These are phyloP conservation scores for Paramormyrops hopkinsi DNA, from an alignment of 2,797 vertebrate genomes.

Conservation along the genomic window DNA sequence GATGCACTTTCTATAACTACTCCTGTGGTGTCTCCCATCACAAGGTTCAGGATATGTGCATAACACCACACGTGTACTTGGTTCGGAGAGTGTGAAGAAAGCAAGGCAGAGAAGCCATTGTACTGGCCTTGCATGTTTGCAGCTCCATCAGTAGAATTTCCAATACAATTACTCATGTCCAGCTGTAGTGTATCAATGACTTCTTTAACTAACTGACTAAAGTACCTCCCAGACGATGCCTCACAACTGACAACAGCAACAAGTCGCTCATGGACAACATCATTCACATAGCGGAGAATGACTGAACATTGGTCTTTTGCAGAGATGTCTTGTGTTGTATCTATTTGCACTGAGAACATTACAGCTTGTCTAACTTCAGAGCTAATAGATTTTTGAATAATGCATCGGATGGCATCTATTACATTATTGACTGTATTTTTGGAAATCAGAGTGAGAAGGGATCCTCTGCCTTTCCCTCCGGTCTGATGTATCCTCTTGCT, in stretches of 20 bases:
- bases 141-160: background rate
- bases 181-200: background rate
- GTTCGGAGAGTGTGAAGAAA: background rate
- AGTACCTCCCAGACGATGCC: constrained; percentile 4
- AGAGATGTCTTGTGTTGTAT: constrained; percentile 25
- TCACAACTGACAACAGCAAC: constrained; percentile 17
- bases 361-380: constrained; percentile 21
- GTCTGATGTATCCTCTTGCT: constrained; percentile 19
- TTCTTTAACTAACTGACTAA: constrained; percentile 17
- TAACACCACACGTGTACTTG: constrained; percentile 24
- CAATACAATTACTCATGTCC: background rate
- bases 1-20: constrained; percentile 20
- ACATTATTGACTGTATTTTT: constrained; percentile 21
- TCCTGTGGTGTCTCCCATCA: constrained; percentile 12
- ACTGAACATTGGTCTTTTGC: constrained; percentile 19
- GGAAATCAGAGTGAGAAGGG: background rate
- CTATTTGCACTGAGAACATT: constrained; percentile 26
- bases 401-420: background rate
- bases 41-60: constrained; percentile 20
- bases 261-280: constrained; percentile 13
- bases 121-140: background rate
- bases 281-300: constrained; percentile 20
- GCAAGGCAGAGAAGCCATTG: background rate
- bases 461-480: constrained; percentile 11
- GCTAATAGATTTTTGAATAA: constrained; percentile 12